phyloP scores from a whole-genome alignment of 2,888 invertebrate genomes.

The Pseudolycoriella hygida region DNA sequence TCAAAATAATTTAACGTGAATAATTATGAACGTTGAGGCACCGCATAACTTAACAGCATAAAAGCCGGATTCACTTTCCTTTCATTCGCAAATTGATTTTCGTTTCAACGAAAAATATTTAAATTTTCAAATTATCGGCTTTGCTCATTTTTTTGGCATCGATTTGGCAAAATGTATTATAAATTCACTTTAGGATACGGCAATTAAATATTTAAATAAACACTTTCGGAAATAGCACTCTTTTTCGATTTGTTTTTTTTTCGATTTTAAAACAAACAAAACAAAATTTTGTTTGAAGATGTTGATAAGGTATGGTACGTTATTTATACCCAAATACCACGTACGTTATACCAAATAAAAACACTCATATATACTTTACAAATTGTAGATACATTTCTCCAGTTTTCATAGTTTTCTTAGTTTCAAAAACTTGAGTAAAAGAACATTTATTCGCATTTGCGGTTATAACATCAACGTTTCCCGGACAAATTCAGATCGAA shows the following conservation, averaged over 20 bases:
- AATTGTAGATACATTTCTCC: background rate
- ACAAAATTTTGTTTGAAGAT: background rate
- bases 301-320: background rate
- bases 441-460: background rate
- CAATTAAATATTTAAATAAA: too few relatives aligned
- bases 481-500: conserved; percentile 9
- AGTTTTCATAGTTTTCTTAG: background rate
- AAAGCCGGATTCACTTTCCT: too few relatives aligned
- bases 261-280: background rate
- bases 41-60: too few relatives aligned
- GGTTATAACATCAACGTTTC: conserved; percentile 4
- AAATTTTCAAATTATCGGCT: too few relatives aligned
- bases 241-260: background rate
- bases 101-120: too few relatives aligned
- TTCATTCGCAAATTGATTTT: too few relatives aligned
- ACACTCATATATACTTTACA: background rate
- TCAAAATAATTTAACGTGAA: too few relatives aligned
- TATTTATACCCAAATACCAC: background rate
- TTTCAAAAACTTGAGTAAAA: background rate
- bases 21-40: too few relatives aligned
- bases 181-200: too few relatives aligned
- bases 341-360: background rate
- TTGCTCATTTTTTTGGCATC: too few relatives aligned
- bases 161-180: too few relatives aligned
- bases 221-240: background rate